A percentile compares a stretch with the other conserved stretches of the same genome.
phyloP scores from a whole-genome alignment of 2,113 vertebrate genomes.

The Elephas maximus region DNA sequence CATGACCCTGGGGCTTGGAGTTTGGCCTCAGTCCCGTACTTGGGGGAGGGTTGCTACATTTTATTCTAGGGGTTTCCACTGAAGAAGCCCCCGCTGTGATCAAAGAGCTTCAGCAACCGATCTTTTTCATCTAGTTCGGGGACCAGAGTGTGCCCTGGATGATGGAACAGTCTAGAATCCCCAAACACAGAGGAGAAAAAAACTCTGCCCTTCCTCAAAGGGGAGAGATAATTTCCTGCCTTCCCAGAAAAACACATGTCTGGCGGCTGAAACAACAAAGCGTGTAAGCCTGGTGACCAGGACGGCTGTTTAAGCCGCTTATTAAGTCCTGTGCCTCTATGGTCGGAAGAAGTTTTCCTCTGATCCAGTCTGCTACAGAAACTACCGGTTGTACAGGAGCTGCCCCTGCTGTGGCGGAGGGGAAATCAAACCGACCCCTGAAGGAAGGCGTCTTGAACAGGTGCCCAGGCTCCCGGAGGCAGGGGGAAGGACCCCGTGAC shows the following conservation, averaged over 20 bases:
- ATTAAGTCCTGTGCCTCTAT: not conserved
- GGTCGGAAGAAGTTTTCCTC: slow-evolving; percentile 20
- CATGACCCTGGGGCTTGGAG: not conserved
- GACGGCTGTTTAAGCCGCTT: slow-evolving; percentile 68
- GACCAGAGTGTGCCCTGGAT: not conserved
- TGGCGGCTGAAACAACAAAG: slow-evolving; percentile 67
- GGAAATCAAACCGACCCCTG: not conserved
- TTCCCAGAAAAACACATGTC: slow-evolving; percentile 77
- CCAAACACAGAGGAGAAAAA: slow-evolving; percentile 36
- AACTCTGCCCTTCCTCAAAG: slow-evolving; percentile 68
- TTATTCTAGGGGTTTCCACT: slow-evolving; percentile 43
- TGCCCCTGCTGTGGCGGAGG: accelerated
- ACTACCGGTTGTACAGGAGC: not conserved
- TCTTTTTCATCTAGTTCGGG: not conserved
- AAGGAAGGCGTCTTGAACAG: not conserved
- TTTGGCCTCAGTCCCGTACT: not conserved
- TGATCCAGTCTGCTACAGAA: not conserved
- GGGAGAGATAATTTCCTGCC: slow-evolving; percentile 72
- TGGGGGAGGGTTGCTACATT: not conserved
- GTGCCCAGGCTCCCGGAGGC: not conserved
- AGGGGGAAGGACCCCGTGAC: accelerated
- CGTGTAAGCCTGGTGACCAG: not conserved
- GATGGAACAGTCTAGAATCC: not conserved
- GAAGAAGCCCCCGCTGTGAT: not conserved
- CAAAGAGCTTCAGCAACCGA: not conserved